Conservation (phyloP, 2,888 invertebrate genomes). For the Rhabditoides inermis region DNA sequence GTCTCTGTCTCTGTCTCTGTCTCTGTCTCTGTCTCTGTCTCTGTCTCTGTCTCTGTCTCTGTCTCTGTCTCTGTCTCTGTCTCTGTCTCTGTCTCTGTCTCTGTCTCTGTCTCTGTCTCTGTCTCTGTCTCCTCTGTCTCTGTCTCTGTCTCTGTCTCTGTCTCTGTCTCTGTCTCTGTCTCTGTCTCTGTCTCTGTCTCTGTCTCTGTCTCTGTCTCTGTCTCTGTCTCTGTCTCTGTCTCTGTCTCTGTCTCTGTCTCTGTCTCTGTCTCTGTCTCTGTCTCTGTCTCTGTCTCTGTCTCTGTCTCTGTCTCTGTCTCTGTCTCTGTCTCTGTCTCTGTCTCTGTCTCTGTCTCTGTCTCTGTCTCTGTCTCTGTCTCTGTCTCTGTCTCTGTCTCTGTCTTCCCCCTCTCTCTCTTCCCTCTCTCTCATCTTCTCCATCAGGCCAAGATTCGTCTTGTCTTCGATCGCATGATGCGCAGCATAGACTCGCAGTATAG, state of each 20-base stretch:
- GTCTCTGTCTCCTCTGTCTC: background rate
- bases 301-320: background rate
- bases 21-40: background rate
- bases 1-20: background rate
- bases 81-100: too few relatives aligned
- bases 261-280: background rate
- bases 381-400: background rate
- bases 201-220: background rate
- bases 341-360: background rate
- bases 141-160: background rate
- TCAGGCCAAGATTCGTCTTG: constrained; percentile 32
- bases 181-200: background rate
- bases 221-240: background rate
- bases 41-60: background rate
- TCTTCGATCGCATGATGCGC: constrained; percentile 33
- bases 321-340: background rate
- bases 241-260: background rate
- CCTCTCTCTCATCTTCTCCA: background rate
- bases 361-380: background rate
- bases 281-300: background rate
- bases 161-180: background rate
- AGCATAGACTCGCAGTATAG: constrained; percentile 34
- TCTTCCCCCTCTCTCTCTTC: background rate
- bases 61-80: background rate
- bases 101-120: too few relatives aligned